Base-by-base conservation (phyloP, 30 jellyfish, hydroid and myxozoan species). In the Aurelia sp. region DNA sequence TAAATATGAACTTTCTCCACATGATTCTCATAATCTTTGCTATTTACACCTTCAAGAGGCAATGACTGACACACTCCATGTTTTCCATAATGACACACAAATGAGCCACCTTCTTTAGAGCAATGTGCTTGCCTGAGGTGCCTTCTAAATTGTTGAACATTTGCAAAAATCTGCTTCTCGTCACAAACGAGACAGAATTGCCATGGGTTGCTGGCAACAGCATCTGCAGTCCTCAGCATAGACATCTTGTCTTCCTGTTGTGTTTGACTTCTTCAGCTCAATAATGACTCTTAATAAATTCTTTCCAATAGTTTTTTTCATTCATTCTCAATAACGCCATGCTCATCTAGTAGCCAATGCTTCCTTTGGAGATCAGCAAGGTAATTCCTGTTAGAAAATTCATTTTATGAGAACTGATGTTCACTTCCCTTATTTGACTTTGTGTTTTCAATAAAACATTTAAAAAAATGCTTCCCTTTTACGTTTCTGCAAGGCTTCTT, bases 41-140 rank as follows among this genome's bases (percentile, higher is more conserved):
- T 96, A 73, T 90, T 78, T 4, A 89, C 99, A 41, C 99, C 99
- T 60, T 95, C 99, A 4, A 95, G n/a, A 11, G 99, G 99, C 17
- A 95, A 64, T 57, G 96, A 88, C 62, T 96, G 97, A 76, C 99
- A 95, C 35, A 95, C 98, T 37, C 96, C 93, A 72, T 90, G 97
- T 48, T 96, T 66, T 40, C 99, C 99, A 76, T 95, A 95, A 62
- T 90, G 96, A 67, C 99, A 95, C 23, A 95, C 96, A 75, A 83
- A 95, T 31, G 99, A 95, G 23, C 99, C 99, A 11, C 99, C 99
- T 81, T 95, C 99, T 71, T 95, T 90, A 1, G 97, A 58, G 57
- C 98, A 95, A 69, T 95, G 99, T 6, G 63, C 62, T 47, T 33
- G 82, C 86, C 98, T 85, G 17, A 95, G 83, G 72, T 95, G 99